Evolutionary conservation across 92 coral and sea anemone species (phyloP).

Genomic region (Epizoanthus stellaris): DNA sequence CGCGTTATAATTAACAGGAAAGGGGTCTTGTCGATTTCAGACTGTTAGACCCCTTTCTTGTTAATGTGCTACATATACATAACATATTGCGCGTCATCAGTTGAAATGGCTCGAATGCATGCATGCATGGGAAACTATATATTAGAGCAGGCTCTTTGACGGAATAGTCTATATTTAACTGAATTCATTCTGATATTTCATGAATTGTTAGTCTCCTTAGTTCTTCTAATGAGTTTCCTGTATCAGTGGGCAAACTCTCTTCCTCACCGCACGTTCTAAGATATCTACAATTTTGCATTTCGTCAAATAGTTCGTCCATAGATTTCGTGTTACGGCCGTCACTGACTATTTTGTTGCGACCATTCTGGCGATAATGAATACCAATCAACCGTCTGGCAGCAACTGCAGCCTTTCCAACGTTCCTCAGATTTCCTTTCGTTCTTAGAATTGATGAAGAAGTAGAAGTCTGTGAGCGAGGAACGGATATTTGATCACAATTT

Average conservation of each 20-base stretch:
- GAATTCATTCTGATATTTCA: not conserved
- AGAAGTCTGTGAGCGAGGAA: not conserved
- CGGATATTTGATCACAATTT: not conserved
- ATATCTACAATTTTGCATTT: constrained; percentile 63
- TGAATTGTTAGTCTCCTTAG: not conserved
- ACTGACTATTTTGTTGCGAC: not conserved
- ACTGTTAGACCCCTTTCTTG: too few relatives aligned
- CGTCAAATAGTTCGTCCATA: constrained; percentile 57
- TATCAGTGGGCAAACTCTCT: not conserved
- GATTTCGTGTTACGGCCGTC: constrained; percentile 9
- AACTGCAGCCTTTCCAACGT: constrained; percentile 46
- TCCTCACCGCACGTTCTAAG: constrained; percentile 35
- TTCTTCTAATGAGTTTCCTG: not conserved
- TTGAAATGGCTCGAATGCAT: too few relatives aligned
- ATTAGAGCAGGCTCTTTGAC: too few relatives aligned
- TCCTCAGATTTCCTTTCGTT: constrained; percentile 27
- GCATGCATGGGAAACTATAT: too few relatives aligned
- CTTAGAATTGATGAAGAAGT: not conserved
- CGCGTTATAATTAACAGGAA: too few relatives aligned
- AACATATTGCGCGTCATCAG: not conserved
- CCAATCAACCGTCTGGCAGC: constrained; percentile 37
- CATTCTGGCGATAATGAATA: constrained; percentile 49
- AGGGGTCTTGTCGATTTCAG: too few relatives aligned
- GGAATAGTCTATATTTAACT: too few relatives aligned
- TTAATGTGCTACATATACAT: too few relatives aligned